phyloP scores from a whole-genome alignment of 2,797 vertebrate genomes.

The Poecilia wingei region DNA sequence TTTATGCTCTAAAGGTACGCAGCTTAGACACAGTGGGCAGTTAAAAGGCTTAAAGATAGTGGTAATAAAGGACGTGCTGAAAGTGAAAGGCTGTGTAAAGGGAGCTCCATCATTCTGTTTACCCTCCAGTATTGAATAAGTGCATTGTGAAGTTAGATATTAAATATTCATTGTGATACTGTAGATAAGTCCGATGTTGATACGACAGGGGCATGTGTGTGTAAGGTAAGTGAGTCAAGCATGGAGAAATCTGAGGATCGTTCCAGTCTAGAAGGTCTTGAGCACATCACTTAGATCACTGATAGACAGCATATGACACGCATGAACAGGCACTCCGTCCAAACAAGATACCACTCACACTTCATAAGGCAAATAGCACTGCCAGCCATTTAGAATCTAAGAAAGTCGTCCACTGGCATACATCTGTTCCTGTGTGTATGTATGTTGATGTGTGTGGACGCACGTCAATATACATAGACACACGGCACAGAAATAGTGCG shows the following conservation, averaged over 20 bases:
- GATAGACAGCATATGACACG: conserved; percentile 7
- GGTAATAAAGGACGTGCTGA: conserved; percentile 6
- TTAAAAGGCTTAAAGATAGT: conserved; percentile 8
- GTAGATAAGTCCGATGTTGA: conserved; percentile 49
- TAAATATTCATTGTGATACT: conserved; percentile 48
- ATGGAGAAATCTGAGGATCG: conserved; percentile 50
- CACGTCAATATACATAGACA: neutral
- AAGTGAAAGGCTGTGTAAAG: conserved; percentile 22
- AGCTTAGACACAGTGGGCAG: conserved; percentile 10
- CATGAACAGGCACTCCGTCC: neutral
- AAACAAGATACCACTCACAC: neutral
- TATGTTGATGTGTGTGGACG: neutral
- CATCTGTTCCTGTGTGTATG: conserved; percentile 13
- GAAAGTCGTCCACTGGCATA: neutral
- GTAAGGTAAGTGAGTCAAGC: conserved; percentile 33
- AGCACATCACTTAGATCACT: conserved; percentile 45
- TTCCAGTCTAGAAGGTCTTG: conserved; percentile 65
- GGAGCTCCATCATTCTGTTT: conserved; percentile 15
- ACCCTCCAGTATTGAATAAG: conserved; percentile 32
- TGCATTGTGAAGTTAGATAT: conserved; percentile 50
- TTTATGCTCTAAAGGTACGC: conserved; percentile 14
- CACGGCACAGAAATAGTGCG: neutral
- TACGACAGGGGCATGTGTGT: conserved; percentile 18
- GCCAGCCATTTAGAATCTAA: neutral
- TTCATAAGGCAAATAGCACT: neutral